These are phyloP conservation scores for Hypsopygia costalis DNA, from an alignment of 2,888 invertebrate genomes.

Conservation along the genomic window DNA sequence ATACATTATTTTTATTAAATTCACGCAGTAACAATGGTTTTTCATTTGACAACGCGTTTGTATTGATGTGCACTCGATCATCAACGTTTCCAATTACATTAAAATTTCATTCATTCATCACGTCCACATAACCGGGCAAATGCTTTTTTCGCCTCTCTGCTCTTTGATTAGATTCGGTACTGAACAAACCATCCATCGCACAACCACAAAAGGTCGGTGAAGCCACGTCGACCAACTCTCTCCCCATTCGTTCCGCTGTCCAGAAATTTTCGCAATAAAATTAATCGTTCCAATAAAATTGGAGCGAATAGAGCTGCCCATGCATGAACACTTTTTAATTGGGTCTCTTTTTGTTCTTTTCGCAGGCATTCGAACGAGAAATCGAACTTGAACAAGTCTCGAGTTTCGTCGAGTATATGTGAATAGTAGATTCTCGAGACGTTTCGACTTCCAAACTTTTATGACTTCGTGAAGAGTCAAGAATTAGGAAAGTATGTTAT, in stretches of 20 bases:
- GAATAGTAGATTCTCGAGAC: not conserved
- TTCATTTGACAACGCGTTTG: not conserved
- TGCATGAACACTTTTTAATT: slow-evolving; percentile 79
- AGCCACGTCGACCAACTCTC: slow-evolving; percentile 51
- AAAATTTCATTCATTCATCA: slow-evolving; percentile 63
- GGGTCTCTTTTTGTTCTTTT: slow-evolving; percentile 69
- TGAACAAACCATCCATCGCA: slow-evolving; percentile 62
- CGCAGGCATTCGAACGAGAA: slow-evolving; percentile 57
- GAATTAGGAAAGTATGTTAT: too few species aligned
- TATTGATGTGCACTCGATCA: slow-evolving; percentile 34
- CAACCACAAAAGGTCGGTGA: slow-evolving; percentile 63
- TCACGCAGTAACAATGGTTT: not conserved
- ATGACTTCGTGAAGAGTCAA: not conserved
- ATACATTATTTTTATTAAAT: not conserved
- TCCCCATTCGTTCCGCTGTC: slow-evolving; percentile 75
- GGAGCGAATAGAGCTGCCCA: slow-evolving; percentile 68
- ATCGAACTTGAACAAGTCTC: slow-evolving; percentile 57
- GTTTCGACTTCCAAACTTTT: not conserved
- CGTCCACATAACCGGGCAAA: slow-evolving; percentile 37
- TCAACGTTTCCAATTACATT: slow-evolving; percentile 57
- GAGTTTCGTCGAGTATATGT: not conserved
- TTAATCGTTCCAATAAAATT: slow-evolving; percentile 79
- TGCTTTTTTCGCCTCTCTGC: slow-evolving; percentile 46
- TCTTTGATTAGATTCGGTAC: slow-evolving; percentile 65
- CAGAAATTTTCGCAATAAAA: slow-evolving; percentile 78